These are phyloP conservation scores for Mirounga angustirostris DNA, from an alignment of 2,113 vertebrate species.

Conservation along the genomic window DNA sequence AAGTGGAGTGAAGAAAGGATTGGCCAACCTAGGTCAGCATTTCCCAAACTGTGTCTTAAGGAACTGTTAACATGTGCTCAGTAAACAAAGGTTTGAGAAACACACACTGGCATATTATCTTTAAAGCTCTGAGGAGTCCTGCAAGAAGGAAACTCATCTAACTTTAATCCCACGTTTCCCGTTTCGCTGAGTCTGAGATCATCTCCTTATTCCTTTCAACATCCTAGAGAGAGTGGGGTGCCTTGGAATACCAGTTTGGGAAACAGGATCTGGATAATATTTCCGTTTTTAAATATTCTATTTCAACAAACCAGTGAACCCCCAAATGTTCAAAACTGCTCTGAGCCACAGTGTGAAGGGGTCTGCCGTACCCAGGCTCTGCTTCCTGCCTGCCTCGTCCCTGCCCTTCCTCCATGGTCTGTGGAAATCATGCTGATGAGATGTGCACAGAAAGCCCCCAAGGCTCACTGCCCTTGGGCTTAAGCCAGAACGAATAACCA, in stretches of 20 bases:
- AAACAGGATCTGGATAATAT: neutral
- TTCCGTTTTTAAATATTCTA: neutral
- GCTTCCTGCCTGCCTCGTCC: accelerated
- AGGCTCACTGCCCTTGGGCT: neutral
- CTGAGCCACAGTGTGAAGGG: neutral
- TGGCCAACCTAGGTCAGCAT: accelerated
- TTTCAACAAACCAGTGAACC: neutral
- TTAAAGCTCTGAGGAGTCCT: neutral
- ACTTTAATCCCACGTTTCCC: neutral
- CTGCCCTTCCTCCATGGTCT: accelerated
- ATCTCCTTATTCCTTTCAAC: neutral
- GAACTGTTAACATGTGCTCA: neutral
- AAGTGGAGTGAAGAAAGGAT: neutral
- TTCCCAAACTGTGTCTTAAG: neutral
- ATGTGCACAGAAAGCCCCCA: neutral
- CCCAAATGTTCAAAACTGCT: neutral
- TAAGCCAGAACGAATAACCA: neutral
- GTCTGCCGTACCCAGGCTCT: neutral
- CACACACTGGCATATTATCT: too few relatives aligned
- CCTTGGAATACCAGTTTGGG: neutral
- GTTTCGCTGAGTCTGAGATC: neutral
- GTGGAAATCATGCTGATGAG: accelerated
- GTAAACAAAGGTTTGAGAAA: neutral
- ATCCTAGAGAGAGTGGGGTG: neutral
- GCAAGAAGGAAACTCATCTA: neutral